Evolutionary conservation across 2,797 vertebrate species (phyloP).

Genomic region (Parauchenoglanis punctatus): DNA sequence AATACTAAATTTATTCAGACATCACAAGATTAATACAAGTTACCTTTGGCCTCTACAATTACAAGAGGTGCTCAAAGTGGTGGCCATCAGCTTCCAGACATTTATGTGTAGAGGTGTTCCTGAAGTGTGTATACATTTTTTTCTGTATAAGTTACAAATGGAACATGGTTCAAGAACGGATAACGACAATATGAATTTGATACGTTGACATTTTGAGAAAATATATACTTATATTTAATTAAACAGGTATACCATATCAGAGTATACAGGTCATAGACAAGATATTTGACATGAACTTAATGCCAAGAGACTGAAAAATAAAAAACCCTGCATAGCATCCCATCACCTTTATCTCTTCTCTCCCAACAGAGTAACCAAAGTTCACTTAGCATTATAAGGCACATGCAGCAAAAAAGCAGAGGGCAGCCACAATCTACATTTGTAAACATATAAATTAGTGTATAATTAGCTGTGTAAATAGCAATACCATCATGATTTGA

Average conservation of each 20-base stretch:
- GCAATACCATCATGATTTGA: slow-evolving; percentile 13
- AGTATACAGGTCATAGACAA: slow-evolving; percentile 14
- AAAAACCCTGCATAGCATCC: background rate
- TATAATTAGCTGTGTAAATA: background rate
- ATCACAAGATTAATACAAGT: too few relatives aligned
- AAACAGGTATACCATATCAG: background rate
- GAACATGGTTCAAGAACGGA: background rate
- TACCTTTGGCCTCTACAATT: too few relatives aligned
- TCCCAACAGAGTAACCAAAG: slow-evolving; percentile 5
- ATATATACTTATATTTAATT: slow-evolving; percentile 38
- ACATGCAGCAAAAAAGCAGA: slow-evolving; percentile 60
- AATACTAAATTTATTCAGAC: too few relatives aligned
- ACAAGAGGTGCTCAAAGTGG: too few relatives aligned
- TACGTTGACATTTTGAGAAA: slow-evolving; percentile 29
- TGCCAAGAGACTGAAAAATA: background rate
- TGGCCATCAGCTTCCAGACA: too few relatives aligned
- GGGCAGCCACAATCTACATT: background rate
- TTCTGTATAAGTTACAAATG: background rate
- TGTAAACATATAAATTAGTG: slow-evolving; percentile 18
- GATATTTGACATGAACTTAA: slow-evolving; percentile 3
- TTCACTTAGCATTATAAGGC: slow-evolving; percentile 65
- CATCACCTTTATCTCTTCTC: background rate
- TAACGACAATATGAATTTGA: background rate
- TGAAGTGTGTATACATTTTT: too few relatives aligned
- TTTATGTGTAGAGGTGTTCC: too few relatives aligned